phyloP scores from a whole-genome alignment of 2,888 invertebrate genomes.

The Caenorhabditis auriculariae region DNA sequence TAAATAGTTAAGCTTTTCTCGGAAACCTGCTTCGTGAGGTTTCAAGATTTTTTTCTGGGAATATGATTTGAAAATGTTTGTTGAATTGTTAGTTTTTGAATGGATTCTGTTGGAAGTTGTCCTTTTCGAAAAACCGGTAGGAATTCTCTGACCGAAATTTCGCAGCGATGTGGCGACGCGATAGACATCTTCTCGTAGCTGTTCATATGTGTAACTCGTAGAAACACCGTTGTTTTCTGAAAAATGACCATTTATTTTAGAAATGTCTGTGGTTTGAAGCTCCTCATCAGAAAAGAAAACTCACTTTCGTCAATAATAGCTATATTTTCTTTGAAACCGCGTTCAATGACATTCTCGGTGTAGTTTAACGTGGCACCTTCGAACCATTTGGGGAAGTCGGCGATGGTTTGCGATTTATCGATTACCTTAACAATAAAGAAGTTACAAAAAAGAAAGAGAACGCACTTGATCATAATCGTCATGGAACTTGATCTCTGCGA shows the following conservation, averaged over 20 bases:
- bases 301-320: conserved; percentile 9
- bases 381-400: conserved; percentile 69
- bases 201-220: conserved; percentile 29
- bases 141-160: conserved; percentile 15
- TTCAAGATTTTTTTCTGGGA: background rate
- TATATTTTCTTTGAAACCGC: conserved; percentile 12
- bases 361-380: conserved; percentile 67
- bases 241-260: conserved; percentile 6
- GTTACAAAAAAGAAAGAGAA: background rate
- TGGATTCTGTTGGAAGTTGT: background rate
- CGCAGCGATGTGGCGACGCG: conserved; percentile 38
- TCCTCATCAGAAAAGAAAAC: conserved; percentile 4
- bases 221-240: conserved; percentile 22
- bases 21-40: background rate
- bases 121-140: background rate
- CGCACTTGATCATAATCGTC: conserved; percentile 42
- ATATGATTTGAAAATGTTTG: background rate
- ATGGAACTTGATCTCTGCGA: conserved; percentile 65
- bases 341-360: conserved; percentile 66
- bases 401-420: conserved; percentile 64
- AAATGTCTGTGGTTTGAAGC: background rate
- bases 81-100: background rate
- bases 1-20: background rate
- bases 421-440: conserved; percentile 64
- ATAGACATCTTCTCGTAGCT: conserved; percentile 50